Percentiles rank a stretch among this genome's conserved stretches.
These are phyloP conservation scores for Festucalex cinctus DNA, from an alignment of 2,113 vertebrate genomes.

Conservation along the genomic window DNA sequence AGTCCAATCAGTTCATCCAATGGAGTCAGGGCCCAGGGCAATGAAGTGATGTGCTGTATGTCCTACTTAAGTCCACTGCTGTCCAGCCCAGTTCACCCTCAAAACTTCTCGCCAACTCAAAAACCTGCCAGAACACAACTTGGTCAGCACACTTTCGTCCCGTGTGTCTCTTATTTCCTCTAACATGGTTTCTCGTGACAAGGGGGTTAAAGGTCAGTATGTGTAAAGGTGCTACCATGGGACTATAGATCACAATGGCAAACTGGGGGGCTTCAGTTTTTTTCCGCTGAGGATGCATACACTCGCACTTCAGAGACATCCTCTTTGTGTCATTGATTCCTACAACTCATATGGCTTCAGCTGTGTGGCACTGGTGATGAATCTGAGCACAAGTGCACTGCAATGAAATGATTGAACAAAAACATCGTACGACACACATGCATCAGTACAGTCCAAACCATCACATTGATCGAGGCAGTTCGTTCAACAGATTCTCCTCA, in stretches of 20 bases:
- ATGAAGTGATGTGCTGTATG: conserved; percentile 10
- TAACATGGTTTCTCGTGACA: conserved; percentile 46
- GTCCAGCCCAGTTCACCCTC: conserved; percentile 13
- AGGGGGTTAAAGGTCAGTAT: conserved; percentile 35
- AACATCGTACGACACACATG: not conserved
- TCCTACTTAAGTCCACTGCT: conserved; percentile 14
- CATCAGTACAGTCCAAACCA: not conserved
- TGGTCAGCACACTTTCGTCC: conserved; percentile 31
- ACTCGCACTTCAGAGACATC: conserved; percentile 15
- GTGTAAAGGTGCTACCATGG: conserved; percentile 17
- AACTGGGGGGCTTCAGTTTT: conserved; percentile 19
- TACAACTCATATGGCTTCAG: conserved; percentile 2
- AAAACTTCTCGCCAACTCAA: conserved; percentile 1
- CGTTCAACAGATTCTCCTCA: not conserved
- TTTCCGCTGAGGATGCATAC: conserved; percentile 46
- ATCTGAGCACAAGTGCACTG: not conserved
- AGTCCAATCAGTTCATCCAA: conserved; percentile 21
- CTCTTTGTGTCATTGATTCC: conserved; percentile 27
- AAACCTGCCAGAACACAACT: conserved; percentile 5
- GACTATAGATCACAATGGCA: conserved; percentile 41
- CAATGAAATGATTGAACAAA: not conserved
- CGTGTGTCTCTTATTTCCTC: conserved; percentile 39
- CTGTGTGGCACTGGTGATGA: not conserved
- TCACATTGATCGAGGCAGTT: not conserved
- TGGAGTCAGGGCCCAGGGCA: conserved; percentile 11